Evolutionary conservation across 2,888 invertebrate species (phyloP), one percentile per base, ranked within the genome.

Genomic region (Glyphotaelius pellucidus): DNA sequence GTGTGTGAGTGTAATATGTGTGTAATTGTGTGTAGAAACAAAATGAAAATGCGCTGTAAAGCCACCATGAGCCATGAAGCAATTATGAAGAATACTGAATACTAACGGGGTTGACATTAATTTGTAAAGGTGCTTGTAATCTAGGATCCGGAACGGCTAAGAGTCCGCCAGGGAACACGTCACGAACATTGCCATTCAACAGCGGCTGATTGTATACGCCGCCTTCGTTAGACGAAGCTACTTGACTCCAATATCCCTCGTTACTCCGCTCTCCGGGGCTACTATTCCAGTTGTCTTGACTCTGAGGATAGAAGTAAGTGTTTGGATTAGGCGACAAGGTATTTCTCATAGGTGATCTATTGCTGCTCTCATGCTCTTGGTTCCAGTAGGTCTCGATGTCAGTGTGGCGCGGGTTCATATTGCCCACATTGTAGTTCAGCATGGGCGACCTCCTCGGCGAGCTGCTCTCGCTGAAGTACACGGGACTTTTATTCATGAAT

Each of bases 101-200:
- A 96, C 96, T 96, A 96, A 98, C 98, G 94, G 97, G 97, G 95
- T 98, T 97, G 92, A 98, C 97, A 94, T 97, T 97, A 92, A 98
- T 96, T 93, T 96, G 96, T 93, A 98, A 95, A 38, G 97, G 97
- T 90, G 95, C 95, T 94, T 95, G 95, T 94, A 96, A 95, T 94
- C 95, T 94, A 31, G 95, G 94, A 93, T 96, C 95, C 14, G 93
- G 90, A 25, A 95, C 87, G 95, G 95, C 94, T 95, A 92, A 52
- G 52, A 91, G 91, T 79, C 93, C 91, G 31, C 94, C 94, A 90
- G 94, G 92, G 93, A 94, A 94, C 94, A 94, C 95, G 31, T 91
- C 92, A 31, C 95, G 94, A 52, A 95, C 93, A 93, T 95, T 96
- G 35, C 96, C 96, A 93, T 96, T 96, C 84, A 93, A 93, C 94